A percentile compares a stretch with the other conserved stretches of the same genome.
Conservation (phyloP, 2,888 invertebrate species). For the Linhomoeus sp. region DNA sequence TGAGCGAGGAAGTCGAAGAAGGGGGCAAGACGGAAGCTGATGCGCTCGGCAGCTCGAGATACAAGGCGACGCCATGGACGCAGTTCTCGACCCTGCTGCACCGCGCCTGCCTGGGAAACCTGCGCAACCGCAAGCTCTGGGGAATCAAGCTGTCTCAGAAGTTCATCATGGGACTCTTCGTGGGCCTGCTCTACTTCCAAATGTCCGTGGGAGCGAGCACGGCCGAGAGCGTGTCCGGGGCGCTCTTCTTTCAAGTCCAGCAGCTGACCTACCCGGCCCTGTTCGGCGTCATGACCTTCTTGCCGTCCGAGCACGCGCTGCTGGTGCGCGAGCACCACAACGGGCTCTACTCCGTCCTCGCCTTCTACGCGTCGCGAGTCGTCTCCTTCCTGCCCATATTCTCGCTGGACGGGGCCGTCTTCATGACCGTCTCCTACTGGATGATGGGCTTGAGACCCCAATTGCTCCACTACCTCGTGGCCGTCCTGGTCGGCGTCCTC, state of each 20-base stretch:
- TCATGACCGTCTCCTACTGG: slow-evolving; percentile 62
- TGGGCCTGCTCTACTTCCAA: slow-evolving; percentile 63
- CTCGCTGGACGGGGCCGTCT: slow-evolving; percentile 57
- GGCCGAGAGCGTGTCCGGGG: slow-evolving; percentile 78
- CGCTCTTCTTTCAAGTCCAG: slow-evolving; percentile 62
- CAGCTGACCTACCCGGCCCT: slow-evolving; percentile 81
- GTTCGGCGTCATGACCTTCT: slow-evolving; percentile 61
- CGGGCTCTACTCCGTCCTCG: slow-evolving; percentile 57
- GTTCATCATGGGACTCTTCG: slow-evolving; percentile 30
- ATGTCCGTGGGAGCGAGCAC: slow-evolving; percentile 62
- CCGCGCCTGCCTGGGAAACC: slow-evolving; percentile 69
- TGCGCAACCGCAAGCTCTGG: slow-evolving; percentile 60
- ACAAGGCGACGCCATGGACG: slow-evolving; percentile 62
- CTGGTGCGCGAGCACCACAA: slow-evolving; percentile 67
- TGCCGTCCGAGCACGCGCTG: slow-evolving; percentile 63
- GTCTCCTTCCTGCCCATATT: slow-evolving; percentile 47
- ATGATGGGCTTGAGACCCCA: slow-evolving; percentile 40
- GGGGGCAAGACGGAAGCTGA: slow-evolving; percentile 4
- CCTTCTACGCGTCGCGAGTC: slow-evolving; percentile 16
- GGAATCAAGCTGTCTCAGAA: not conserved
- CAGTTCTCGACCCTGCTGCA: slow-evolving; percentile 72
- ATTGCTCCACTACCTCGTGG: slow-evolving; percentile 1
- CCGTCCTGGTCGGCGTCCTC: not conserved
- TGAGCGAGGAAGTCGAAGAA: slow-evolving; percentile 11
- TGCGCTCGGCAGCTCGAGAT: slow-evolving; percentile 25